Base-by-base conservation (phyloP, 2,113 vertebrate species). In the Leiothrix lutea region DNA sequence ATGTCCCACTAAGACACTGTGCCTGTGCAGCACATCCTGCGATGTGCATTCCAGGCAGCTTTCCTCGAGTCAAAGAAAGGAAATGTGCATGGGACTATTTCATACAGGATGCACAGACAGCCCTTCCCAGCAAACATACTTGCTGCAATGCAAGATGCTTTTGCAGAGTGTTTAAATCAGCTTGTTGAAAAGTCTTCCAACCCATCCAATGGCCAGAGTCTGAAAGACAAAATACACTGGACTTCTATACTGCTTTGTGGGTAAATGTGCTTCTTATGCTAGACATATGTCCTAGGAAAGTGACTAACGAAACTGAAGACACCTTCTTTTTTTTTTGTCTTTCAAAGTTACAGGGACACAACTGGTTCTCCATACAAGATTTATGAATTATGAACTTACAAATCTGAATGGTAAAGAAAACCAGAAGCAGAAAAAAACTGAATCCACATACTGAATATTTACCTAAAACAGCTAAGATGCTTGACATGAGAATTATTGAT, bases 101-200 rank as follows among this genome's bases (percentile, higher is more conserved):
- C n/a, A 20, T 26, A 20, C 3, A 0, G 1, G 33, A 45, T 9
- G 14, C n/a, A 29, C 28, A 50, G 48, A 54, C 53, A 78, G 11
- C 56, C 26, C 57, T 78, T 28, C 42, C 61, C 25, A 70, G 54
- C 17, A 83, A 53, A 40, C 12, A 42, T 8, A 25, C 9, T 45
- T 3, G 0, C 12, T 61, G 44, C 21, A 67, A 9, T 42, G 38
- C 29, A 35, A 16, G 12, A 6, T 51, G 31, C 14, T 77, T 90
- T 72, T 60, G 11, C 7, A 23, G 28, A 66, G 33, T 17, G 19
- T 7, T 81, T 67, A 42, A 56, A 71, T 84, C 51, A 64, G 21
- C 11, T 84, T 24, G 29, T 33, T 66, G 51, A 44, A 87, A n/a
- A 42, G 8, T 12, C 9, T 44, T 71, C 44, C 23, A 81, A 35